These are phyloP conservation scores for Vanacampus margaritifer DNA, from an alignment of 2,113 vertebrate genomes.

Conservation along the genomic window DNA sequence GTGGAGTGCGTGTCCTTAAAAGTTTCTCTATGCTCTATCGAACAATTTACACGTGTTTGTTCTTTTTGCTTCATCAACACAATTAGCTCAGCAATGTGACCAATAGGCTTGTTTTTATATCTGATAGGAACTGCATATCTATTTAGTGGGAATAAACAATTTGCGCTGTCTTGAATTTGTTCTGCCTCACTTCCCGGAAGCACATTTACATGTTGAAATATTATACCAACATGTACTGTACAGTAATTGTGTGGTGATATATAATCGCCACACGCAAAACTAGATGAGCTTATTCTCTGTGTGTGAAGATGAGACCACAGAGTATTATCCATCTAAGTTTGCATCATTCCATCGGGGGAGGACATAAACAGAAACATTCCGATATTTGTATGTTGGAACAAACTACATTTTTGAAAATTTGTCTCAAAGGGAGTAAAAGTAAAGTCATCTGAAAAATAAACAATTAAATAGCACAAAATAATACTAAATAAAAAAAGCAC, in stretches of 20 bases:
- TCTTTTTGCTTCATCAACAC: slow-evolving; percentile 18
- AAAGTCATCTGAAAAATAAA: no score
- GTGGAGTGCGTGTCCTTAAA: slow-evolving; percentile 39
- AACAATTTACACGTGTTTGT: background rate
- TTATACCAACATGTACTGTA: slow-evolving; percentile 34
- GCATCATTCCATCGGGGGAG: slow-evolving; percentile 43
- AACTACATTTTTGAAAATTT: no score
- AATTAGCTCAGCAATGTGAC: background rate
- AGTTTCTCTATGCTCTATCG: slow-evolving; percentile 22
- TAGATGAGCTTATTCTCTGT: slow-evolving; percentile 40
- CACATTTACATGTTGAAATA: slow-evolving; percentile 50
- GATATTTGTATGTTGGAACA: no score
- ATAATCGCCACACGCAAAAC: slow-evolving; percentile 45
- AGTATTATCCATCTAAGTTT: slow-evolving; percentile 54
- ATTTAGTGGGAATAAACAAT: slow-evolving; percentile 46
- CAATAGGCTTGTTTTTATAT: background rate
- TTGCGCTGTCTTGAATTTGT: slow-evolving; percentile 48
- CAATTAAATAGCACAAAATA: no score
- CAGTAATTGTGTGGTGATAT: slow-evolving; percentile 52
- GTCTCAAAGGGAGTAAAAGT: no score
- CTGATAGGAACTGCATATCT: slow-evolving; percentile 28
- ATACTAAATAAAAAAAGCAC: no score
- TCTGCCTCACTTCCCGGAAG: slow-evolving; percentile 59
- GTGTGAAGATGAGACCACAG: slow-evolving; percentile 38
- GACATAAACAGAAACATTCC: slow-evolving; percentile 19